Base-by-base conservation (phyloP, 2,797 vertebrate genomes). In the Hipposideros larvatus region DNA sequence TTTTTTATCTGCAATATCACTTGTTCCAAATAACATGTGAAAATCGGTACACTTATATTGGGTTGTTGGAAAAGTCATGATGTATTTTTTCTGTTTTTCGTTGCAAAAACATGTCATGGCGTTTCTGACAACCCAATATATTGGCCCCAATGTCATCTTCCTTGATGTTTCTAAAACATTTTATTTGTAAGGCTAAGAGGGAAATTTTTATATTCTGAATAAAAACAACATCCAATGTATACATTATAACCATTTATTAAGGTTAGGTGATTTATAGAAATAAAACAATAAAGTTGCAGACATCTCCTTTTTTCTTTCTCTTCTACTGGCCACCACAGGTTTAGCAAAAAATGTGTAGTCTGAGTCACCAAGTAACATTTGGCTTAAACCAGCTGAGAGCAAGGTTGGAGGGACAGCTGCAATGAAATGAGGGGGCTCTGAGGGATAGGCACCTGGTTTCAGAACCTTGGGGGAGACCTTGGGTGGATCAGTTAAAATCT, bases 11-110 rank as follows among this genome's bases (percentile, higher is more conserved):
- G 19, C 28, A 63, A 5, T 46, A 57, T 71, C 57, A 85, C 11
- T 95, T 77, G 22, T 57, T 87, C 70, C 48, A 71, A 95, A 93
- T 93, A 55, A 66, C n/a, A 6, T 91, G 26, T 82, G n/a, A 66
- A 94, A 94, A 73, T 85, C 34, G 55, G 13, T 71, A 84, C 46
- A 37, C 28, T 68, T 48, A 31, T 7, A 34, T 34, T 34, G 34
- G 34, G 34, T 34, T 34, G 34, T 34, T 34, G 34, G 34, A 34
- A 34, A 34, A 34, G 34, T 34, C 34, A 34, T 34, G 34, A 34
- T 34, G 34, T 34, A 34, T 34, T 34, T 34, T 34, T 34, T 34
- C 34, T 34, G 34, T 34, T 34, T 34, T 34, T 34, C 34, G 34
- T 34, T 34, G 34, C 34, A 34, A 34, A 34, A 34, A 34, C 34